A percentile compares a stretch with the other conserved stretches of the same genome.
Conservation (phyloP, 2,113 vertebrate species). For the Chrysemys picta region DNA sequence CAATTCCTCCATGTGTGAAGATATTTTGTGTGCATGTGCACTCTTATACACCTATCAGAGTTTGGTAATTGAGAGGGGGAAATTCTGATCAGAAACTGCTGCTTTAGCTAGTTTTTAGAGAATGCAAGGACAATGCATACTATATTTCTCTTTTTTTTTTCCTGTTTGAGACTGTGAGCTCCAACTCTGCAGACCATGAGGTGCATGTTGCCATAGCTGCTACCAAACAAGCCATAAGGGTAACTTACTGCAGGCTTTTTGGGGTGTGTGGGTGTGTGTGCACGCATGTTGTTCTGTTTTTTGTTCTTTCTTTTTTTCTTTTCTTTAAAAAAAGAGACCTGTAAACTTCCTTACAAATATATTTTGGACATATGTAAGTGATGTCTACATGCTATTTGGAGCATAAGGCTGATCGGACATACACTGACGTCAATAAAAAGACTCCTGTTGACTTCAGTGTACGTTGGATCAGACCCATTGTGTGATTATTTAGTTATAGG, state of each 20-base stretch:
- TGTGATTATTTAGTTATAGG: neutral
- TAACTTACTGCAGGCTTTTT: neutral
- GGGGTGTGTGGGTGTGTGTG: too few relatives aligned
- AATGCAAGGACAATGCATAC: neutral
- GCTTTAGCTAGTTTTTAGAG: neutral
- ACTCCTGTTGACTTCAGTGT: neutral
- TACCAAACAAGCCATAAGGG: neutral
- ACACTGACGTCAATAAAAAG: neutral
- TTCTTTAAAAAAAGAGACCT: neutral
- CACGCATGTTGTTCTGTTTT: neutral
- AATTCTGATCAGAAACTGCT: neutral
- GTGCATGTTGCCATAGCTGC: neutral
- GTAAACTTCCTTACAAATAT: neutral
- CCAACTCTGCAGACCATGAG: neutral
- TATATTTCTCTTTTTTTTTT: neutral
- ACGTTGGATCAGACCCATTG: neutral
- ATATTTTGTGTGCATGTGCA: fast-evolving
- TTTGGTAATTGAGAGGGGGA: neutral
- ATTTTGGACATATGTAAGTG: neutral
- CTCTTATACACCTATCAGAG: fast-evolving
- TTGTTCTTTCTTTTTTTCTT: neutral
- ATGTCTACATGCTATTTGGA: neutral
- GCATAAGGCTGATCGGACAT: neutral
- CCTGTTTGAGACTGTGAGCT: neutral
- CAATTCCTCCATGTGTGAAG: neutral